These are phyloP conservation scores for Acanthosepion esculentum DNA, from an alignment of 2,888 invertebrate genomes.

Conservation along the genomic window DNA sequence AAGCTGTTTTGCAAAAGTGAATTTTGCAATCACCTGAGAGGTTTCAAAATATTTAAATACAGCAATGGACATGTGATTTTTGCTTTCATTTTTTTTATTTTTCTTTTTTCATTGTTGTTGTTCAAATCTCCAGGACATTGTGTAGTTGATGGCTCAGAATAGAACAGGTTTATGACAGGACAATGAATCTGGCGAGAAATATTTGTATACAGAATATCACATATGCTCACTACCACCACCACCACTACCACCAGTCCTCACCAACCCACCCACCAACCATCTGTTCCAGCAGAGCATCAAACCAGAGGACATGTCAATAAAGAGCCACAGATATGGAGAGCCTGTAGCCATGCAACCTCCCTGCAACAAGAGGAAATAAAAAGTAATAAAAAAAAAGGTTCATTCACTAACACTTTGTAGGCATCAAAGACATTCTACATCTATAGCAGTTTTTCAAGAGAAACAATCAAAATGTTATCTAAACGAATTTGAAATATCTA, in stretches of 20 bases:
- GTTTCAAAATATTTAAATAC: background rate
- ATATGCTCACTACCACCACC: constrained; percentile 6
- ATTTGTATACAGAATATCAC: background rate
- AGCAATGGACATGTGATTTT: background rate
- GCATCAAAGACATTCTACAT: background rate
- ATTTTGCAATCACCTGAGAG: background rate
- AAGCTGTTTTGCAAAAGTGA: background rate
- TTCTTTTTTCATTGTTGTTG: background rate
- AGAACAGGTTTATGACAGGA: background rate
- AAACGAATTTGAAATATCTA: background rate
- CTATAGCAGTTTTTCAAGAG: background rate
- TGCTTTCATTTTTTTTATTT: background rate
- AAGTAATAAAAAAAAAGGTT: background rate
- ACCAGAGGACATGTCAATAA: too few species aligned
- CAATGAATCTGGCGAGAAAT: constrained; percentile 1
- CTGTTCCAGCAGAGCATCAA: too few species aligned
- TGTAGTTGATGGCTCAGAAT: constrained; percentile 4
- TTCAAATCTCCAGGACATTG: background rate
- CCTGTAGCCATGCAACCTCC: background rate
- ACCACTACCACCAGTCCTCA: background rate
- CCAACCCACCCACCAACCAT: too few species aligned
- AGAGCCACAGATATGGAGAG: too few species aligned
- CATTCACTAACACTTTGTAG: background rate
- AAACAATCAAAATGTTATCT: background rate
- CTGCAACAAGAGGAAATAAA: background rate